Base-by-base conservation (phyloP, 2,888 invertebrate species). In the Platycheirus rosarum region DNA sequence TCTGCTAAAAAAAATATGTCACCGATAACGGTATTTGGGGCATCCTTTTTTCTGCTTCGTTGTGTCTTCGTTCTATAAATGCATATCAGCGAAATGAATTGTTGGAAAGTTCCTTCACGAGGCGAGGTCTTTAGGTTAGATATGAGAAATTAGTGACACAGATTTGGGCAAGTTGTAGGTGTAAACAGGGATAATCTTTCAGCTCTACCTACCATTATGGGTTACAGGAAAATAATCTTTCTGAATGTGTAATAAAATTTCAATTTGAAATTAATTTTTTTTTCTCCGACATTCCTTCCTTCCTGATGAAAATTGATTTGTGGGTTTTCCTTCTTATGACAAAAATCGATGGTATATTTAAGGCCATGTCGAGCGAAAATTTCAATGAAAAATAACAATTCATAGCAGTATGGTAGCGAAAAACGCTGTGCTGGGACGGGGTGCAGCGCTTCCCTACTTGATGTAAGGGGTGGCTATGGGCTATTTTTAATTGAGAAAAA, bases 191-290 rank as follows among this genome's bases (percentile, higher is more conserved):
- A 77, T 78, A 66, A 66, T 40, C 40, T 46, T 14, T 37, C 53
- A 37, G n/a, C 18, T 20, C 13, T 14, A 57, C n/a, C n/a, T 44
- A 26, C 48, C 60, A 18, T 35, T 26, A 23, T 16, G 6, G 23
- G 8, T 13, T 14, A 23, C 23, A 13, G 16, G 62, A 71, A 73
- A 65, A 63, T 62, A 71, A 62, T 78, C 78, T 32, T 53, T 32
- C 32, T 63, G 26, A 57, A 35, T 55, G 69, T 79, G 53, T n/a
- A n/a, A 79, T 74, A 65, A 79, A 79, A 79, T 74, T 79, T 74
- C 63, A 79, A 79, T 79, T 79, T 73, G 46, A 62, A 78, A 6
- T 1, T 5, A 8, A 32, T 5, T 8, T 68, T 78, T 71, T 66
- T 66, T 74, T 55, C 62, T 79, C 69, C 44, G 5, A 1, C 63